phyloP scores from a whole-genome alignment of 2,797 vertebrate species.

The Semaprochilodus insignis region DNA sequence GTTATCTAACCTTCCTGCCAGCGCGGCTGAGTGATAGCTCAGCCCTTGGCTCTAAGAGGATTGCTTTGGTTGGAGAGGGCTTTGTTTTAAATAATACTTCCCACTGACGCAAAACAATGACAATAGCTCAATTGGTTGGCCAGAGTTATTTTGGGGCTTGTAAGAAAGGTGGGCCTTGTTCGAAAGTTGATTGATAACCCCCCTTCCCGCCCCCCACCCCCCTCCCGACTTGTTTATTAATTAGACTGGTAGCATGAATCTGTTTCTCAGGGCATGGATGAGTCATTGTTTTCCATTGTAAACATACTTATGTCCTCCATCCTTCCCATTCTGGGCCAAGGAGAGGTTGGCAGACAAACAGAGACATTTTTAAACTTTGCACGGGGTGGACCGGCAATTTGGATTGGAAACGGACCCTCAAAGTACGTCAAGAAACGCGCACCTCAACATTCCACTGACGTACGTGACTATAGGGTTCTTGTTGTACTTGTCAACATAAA shows the following conservation, averaged over 20 bases:
- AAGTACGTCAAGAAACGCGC: conserved; percentile 8
- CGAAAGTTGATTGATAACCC: conserved; percentile 41
- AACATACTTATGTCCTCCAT: conserved; percentile 34
- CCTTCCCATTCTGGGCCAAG: conserved; percentile 19
- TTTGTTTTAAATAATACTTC: conserved; percentile 55
- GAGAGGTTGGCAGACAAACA: conserved; percentile 22
- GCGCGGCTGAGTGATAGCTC: conserved; percentile 27
- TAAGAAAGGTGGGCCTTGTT: conserved; percentile 41
- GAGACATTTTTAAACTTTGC: conserved; percentile 25
- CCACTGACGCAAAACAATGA: conserved; percentile 60
- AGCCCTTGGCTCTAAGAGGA: conserved; percentile 27
- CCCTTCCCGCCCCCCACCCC: background rate
- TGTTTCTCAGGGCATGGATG: conserved; percentile 13
- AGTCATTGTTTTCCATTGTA: conserved; percentile 43
- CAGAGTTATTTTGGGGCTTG: conserved; percentile 47
- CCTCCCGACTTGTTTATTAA: conserved; percentile 17
- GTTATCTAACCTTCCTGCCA: conserved; percentile 44
- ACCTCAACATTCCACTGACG: background rate
- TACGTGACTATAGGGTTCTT: background rate
- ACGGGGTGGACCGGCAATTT: background rate
- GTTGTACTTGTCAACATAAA: background rate
- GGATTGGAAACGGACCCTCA: background rate
- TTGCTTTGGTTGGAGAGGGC: conserved; percentile 53
- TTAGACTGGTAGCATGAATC: conserved; percentile 27
- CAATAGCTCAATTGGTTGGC: conserved; percentile 50